Evolutionary conservation across 1,140 invertebrate species (phyloP), one percentile per base, ranked within the genome.

Genomic region (Bombus waltoni): DNA sequence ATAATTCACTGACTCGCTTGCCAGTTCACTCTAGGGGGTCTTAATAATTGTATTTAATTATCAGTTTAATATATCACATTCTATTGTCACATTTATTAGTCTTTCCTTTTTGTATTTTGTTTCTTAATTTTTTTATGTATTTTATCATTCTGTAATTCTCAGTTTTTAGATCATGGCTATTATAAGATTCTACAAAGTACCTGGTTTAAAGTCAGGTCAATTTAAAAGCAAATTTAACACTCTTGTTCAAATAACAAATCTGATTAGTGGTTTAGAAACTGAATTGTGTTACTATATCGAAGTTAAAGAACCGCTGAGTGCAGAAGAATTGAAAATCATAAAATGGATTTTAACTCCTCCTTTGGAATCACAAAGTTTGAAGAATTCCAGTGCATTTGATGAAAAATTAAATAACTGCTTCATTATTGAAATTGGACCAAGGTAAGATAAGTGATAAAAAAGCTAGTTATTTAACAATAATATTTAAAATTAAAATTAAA

Each of bases 281-380:
- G 98, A 98, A 95, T 94, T 97, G 47, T 98, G 98, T 95, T 98
- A 97, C 94, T 97, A 98, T 93, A 95, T 98, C 81, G 95, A 96
- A 92, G 94, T 92, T 53, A 94, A 96, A 82, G 91, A 94, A 81
- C 91, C 94, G 83, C 89, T 97, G 71, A 95, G 94, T 35, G 91
- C 96, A 62, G 91, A 96, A 82, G 96, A 97, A 92, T 93, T 96
- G 44, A 94, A 96, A 79, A 95, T 97, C 79, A 91, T 98, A 59
- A 95, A 96, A 91, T 98, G 97, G 97, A 95, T 98, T 18, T 94
- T 98, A 3, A 96, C 95, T 85, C 96, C 96, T 70, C 96, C 97
- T 3, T 96, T 97, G n/a, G 92, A 96, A 81, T 95, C 95, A 22
- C 89, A 96, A 77, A 94, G 95, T 35, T 93, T 97, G 15, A 95